phyloP scores from a whole-genome alignment of 2,797 vertebrate genomes.

The Cyclura pinguis region DNA sequence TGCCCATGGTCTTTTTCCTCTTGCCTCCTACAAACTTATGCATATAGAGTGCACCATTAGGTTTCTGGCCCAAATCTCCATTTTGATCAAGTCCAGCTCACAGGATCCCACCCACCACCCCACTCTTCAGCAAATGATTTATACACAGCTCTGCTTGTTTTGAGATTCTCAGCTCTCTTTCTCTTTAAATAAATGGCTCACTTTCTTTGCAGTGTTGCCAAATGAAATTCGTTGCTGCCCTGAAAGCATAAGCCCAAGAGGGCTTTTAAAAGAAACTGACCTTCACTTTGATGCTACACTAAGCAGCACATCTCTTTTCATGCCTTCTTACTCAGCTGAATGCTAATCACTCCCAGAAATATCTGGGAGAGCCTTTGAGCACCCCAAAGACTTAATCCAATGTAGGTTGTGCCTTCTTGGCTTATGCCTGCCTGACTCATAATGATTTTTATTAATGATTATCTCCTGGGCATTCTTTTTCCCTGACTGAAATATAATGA shows the following conservation, averaged over 20 bases:
- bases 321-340: conserved; percentile 55
- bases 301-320: conserved; percentile 31
- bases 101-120: background rate
- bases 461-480: conserved; percentile 37
- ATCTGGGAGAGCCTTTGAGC: conserved; percentile 59
- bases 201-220: conserved; percentile 51
- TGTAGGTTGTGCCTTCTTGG: conserved; percentile 48
- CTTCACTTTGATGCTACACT: conserved; percentile 45
- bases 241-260: conserved; percentile 27
- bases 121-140: background rate
- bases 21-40: too few relatives aligned
- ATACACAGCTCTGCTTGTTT: background rate
- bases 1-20: too few relatives aligned
- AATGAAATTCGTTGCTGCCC: conserved; percentile 53
- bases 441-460: conserved; percentile 31
- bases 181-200: conserved; percentile 56
- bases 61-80: too few relatives aligned
- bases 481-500: conserved; percentile 43
- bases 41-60: too few relatives aligned
- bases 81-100: background rate
- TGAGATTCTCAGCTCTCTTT: background rate
- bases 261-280: conserved; percentile 31
- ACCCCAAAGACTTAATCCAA: conserved; percentile 46
- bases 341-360: conserved; percentile 62
- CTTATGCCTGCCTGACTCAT: conserved; percentile 51